Percentiles rank a stretch among this genome's conserved stretches.
These are phyloP conservation scores for Acronicta psi DNA, from an alignment of 2,888 invertebrate species.

Conservation along the genomic window DNA sequence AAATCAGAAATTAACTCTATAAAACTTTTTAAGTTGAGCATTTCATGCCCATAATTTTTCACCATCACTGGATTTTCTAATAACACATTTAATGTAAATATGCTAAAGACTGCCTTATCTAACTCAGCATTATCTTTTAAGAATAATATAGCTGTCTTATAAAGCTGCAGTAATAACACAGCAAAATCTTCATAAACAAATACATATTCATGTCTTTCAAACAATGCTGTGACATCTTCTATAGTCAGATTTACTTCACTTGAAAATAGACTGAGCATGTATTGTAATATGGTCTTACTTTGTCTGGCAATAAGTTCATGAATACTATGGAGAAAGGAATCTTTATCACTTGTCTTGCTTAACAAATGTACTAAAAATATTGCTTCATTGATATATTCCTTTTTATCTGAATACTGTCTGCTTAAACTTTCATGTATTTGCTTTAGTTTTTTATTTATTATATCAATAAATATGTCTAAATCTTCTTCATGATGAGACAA, in stretches of 20 bases:
- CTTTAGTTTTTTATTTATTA: slow-evolving; percentile 64
- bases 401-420: slow-evolving; percentile 75
- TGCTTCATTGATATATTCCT: slow-evolving; percentile 68
- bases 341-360: slow-evolving; percentile 54
- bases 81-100: slow-evolving; percentile 67
- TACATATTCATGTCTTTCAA: slow-evolving; percentile 56
- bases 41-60: slow-evolving; percentile 64
- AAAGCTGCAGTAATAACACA: slow-evolving; percentile 65
- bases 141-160: slow-evolving; percentile 66
- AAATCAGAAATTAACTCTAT: slow-evolving; percentile 59
- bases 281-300: slow-evolving; percentile 67
- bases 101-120: slow-evolving; percentile 68
- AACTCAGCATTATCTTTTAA: slow-evolving; percentile 65
- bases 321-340: slow-evolving; percentile 5
- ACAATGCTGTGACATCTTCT: slow-evolving; percentile 63
- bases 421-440: slow-evolving; percentile 65
- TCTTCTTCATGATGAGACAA: slow-evolving; percentile 64
- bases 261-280: slow-evolving; percentile 65
- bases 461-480: slow-evolving; percentile 57
- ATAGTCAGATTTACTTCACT: slow-evolving; percentile 62
- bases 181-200: slow-evolving; percentile 47
- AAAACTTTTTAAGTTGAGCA: slow-evolving; percentile 63
- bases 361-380: slow-evolving; percentile 66
- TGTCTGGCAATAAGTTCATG: slow-evolving; percentile 56
- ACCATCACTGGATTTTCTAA: slow-evolving; percentile 55